Conservation (phyloP, 2,888 invertebrate genomes). For the Frankliniella fusca region DNA sequence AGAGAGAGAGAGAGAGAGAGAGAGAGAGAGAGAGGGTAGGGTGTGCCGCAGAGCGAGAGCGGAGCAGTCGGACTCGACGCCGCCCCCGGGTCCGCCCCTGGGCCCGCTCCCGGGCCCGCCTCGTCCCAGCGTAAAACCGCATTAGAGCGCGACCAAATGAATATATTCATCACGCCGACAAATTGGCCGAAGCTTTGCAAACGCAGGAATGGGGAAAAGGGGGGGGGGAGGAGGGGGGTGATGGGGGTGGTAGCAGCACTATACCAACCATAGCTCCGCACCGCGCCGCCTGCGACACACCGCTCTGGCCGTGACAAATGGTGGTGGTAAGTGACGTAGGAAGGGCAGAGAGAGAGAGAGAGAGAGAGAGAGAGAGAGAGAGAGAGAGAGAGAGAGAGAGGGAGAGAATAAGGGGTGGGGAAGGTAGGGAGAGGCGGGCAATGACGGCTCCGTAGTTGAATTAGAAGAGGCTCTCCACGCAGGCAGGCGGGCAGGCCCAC, state of each 20-base stretch:
- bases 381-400: not conserved
- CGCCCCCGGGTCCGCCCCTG: no score
- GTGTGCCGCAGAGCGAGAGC: no score
- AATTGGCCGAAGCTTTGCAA: constrained; percentile 20
- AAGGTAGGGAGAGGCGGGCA: no score
- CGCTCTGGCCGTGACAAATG: not conserved
- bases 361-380: not conserved
- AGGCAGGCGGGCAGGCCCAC: no score
- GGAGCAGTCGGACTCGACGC: no score
- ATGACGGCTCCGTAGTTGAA: no score
- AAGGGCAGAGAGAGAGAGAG: not conserved
- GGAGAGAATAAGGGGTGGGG: no score
- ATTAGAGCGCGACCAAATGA: constrained; percentile 16
- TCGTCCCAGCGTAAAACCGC: not conserved
- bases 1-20: not conserved
- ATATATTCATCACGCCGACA: constrained; percentile 21
- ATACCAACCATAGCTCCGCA: not conserved
- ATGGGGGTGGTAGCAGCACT: not conserved
- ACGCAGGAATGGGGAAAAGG: not conserved
- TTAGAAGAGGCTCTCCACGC: no score
- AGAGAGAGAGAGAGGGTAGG: no score
- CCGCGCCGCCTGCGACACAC: not conserved
- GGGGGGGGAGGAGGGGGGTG: not conserved
- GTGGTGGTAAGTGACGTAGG: not conserved
- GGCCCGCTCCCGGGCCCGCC: not conserved